These are phyloP conservation scores for Eufriesea mexicana DNA, from an alignment of 1,140 invertebrate species.

Conservation along the genomic window DNA sequence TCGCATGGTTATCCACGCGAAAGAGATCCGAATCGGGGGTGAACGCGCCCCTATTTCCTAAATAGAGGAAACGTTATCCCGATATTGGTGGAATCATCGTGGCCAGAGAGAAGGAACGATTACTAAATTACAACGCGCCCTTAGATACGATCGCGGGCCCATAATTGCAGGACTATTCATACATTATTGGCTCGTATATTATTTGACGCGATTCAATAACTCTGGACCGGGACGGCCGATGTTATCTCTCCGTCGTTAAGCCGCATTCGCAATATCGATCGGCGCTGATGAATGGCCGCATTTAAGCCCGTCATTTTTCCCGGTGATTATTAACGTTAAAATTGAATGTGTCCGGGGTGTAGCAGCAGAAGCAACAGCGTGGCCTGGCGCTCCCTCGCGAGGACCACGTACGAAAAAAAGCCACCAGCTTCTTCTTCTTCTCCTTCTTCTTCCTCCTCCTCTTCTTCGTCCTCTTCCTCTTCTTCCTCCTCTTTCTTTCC, in stretches of 20 bases:
- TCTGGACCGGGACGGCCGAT: slow-evolving; percentile 68
- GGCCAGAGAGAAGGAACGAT: slow-evolving; percentile 63
- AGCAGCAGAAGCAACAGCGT: background rate
- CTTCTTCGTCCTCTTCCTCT: background rate
- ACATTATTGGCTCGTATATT: slow-evolving; percentile 79
- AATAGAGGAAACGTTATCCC: background rate
- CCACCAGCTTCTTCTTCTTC: background rate
- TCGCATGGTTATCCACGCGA: too few relatives aligned
- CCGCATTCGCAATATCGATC: slow-evolving; percentile 75
- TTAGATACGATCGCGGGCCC: slow-evolving; percentile 71
- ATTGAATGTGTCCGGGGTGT: slow-evolving; percentile 70
- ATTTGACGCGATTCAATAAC: slow-evolving; percentile 79
- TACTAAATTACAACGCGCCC: slow-evolving; percentile 69
- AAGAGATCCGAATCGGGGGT: too few relatives aligned
- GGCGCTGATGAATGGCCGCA: slow-evolving; percentile 71
- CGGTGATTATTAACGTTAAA: slow-evolving; percentile 73
- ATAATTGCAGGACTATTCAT: slow-evolving; percentile 77
- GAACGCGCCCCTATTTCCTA: too few relatives aligned
- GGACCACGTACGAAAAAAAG: slow-evolving; percentile 67
- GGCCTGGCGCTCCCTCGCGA: slow-evolving; percentile 26
- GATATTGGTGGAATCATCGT: slow-evolving; percentile 19
- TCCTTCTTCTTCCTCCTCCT: background rate
- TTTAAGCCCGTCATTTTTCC: slow-evolving; percentile 72
- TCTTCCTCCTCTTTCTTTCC: background rate
- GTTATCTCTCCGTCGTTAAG: slow-evolving; percentile 74